Percentiles rank a stretch among this genome's conserved stretches.
phyloP scores from a whole-genome alignment of 92 coral and sea anemone species.

The Phymanthus crucifer region DNA sequence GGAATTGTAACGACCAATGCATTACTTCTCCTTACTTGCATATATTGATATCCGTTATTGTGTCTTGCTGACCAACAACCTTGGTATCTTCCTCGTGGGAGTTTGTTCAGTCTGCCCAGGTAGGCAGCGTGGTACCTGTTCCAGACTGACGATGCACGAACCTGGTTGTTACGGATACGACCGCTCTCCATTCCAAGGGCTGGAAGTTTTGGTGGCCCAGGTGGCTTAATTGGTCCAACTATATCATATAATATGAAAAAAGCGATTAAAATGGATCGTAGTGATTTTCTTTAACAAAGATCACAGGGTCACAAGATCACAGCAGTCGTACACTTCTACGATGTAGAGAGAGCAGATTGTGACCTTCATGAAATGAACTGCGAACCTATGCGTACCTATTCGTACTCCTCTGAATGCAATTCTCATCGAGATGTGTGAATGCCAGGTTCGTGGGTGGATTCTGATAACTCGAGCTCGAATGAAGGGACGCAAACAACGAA shows the following conservation, averaged over 20 bases:
- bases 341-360: no score
- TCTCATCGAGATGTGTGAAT: conserved; percentile 65
- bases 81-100: conserved; percentile 23
- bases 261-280: background rate
- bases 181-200: conserved; percentile 70
- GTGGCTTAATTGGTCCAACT: background rate
- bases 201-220: background rate
- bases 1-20: background rate
- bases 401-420: conserved; percentile 50
- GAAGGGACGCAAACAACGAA: conserved; percentile 30
- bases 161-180: conserved; percentile 51
- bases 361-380: no score
- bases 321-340: no score
- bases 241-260: background rate
- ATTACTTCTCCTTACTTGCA: conserved; percentile 10
- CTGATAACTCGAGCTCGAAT: conserved; percentile 43
- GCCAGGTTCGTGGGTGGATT: conserved; percentile 55
- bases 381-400: background rate
- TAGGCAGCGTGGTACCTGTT: conserved; percentile 46
- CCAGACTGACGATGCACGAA: conserved; percentile 61
- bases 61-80: conserved; percentile 63
- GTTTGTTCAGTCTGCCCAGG: conserved; percentile 45
- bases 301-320: background rate
- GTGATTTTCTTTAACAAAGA: background rate
- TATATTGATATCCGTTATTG: conserved; percentile 61